Evolutionary conservation across 2,797 vertebrate species (phyloP).

Genomic region (Lemur catta): DNA sequence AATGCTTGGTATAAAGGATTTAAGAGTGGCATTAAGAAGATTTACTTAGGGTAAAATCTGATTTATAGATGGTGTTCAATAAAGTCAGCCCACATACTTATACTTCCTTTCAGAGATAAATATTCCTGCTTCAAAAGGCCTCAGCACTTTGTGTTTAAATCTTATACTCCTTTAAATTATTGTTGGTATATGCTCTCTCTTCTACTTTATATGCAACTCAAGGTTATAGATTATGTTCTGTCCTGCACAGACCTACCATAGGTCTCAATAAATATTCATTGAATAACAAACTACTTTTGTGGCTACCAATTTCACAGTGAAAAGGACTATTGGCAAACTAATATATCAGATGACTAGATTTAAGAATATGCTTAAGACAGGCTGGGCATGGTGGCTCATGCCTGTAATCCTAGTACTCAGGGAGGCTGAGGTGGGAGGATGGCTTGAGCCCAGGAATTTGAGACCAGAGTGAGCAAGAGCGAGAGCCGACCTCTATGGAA

Average conservation of each 20-base stretch:
- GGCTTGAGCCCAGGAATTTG: no score
- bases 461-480: no score
- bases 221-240: neutral
- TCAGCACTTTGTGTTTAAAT: neutral
- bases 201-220: neutral
- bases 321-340: neutral
- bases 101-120: neutral
- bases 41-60: constrained; percentile 2
- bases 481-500: no score
- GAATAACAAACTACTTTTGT: neutral
- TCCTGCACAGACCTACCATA: neutral
- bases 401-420: no score
- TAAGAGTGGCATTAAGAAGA: neutral
- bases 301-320: neutral
- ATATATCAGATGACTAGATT: neutral
- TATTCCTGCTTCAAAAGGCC: neutral
- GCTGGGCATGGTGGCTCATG: no score
- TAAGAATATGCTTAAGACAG: no score
- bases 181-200: neutral
- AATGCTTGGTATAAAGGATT: neutral
- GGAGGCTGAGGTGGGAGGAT: no score
- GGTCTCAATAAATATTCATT: neutral
- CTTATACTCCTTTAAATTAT: neutral
- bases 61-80: neutral
- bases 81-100: neutral